phyloP scores from a whole-genome alignment of 2,113 vertebrate genomes.

The Onychostruthus taczanowskii region DNA sequence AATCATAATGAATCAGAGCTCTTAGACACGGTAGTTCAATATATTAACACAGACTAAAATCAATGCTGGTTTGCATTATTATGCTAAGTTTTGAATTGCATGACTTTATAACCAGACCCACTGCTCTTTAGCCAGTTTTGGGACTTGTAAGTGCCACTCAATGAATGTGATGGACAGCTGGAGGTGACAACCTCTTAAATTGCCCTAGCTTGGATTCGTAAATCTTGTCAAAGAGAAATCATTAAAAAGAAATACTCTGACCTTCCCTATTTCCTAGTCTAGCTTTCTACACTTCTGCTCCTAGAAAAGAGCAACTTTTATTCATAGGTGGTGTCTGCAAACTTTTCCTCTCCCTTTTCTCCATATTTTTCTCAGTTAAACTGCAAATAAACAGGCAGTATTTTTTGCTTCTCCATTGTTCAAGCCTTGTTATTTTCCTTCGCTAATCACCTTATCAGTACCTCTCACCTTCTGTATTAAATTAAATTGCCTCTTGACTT shows the following conservation, averaged over 20 bases:
- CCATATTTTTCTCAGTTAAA: not conserved
- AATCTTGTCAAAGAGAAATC: slow-evolving; percentile 9
- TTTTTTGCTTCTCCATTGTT: not conserved
- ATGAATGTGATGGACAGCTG: slow-evolving; percentile 35
- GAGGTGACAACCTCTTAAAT: slow-evolving; percentile 44
- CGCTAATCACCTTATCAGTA: not conserved
- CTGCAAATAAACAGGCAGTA: not conserved
- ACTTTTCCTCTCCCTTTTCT: not conserved
- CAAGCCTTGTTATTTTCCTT: not conserved
- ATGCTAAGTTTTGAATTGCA: not conserved
- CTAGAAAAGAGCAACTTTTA: not conserved
- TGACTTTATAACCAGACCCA: not conserved
- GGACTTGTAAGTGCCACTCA: not conserved
- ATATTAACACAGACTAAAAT: slow-evolving; percentile 41
- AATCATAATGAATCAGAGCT: not conserved
- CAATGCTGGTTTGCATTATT: slow-evolving; percentile 43
- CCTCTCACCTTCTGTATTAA: not conserved
- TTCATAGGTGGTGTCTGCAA: not conserved
- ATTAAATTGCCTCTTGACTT: not conserved
- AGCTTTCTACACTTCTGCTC: not conserved
- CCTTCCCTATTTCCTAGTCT: not conserved
- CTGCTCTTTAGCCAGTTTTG: not conserved
- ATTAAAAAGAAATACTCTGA: slow-evolving; percentile 15
- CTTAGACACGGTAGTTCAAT: not conserved
- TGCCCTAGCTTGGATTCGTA: not conserved